Evolutionary conservation across 1,140 invertebrate genomes (phyloP).

Genomic region (Dendrolimus punctatus): DNA sequence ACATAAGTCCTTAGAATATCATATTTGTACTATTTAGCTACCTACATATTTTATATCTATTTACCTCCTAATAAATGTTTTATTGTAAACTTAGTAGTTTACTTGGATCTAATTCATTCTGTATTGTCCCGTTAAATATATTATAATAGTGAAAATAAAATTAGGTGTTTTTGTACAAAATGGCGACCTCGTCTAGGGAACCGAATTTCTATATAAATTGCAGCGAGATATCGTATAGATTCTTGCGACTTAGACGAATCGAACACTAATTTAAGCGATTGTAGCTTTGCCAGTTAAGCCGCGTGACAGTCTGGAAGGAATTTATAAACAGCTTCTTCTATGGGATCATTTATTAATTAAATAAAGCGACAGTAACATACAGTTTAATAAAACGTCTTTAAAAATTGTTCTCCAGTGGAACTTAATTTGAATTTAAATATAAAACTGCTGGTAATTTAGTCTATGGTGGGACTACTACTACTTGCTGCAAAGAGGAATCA

Average conservation of each 20-base stretch:
- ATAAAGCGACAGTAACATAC: no score
- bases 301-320: no score
- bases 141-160: slow-evolving; percentile 36
- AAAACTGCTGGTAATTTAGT: no score
- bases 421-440: no score
- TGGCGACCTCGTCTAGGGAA: slow-evolving; percentile 67
- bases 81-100: slow-evolving; percentile 65
- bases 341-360: no score
- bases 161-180: slow-evolving; percentile 66
- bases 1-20: slow-evolving; percentile 52
- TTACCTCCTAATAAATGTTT: slow-evolving; percentile 62
- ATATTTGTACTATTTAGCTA: slow-evolving; percentile 46
- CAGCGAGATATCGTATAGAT: slow-evolving; percentile 27
- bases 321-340: no score
- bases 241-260: slow-evolving; percentile 21
- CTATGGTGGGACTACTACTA: no score
- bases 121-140: slow-evolving; percentile 48
- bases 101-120: slow-evolving; percentile 57
- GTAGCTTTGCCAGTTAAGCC: background rate
- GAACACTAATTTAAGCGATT: slow-evolving; percentile 16
- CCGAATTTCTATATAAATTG: slow-evolving; percentile 64
- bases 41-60: slow-evolving; percentile 63
- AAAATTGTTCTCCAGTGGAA: no score
- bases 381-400: no score
- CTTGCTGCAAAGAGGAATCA: no score